phyloP scores from a whole-genome alignment of 2,113 vertebrate genomes.

The Lipophrys pholis region DNA sequence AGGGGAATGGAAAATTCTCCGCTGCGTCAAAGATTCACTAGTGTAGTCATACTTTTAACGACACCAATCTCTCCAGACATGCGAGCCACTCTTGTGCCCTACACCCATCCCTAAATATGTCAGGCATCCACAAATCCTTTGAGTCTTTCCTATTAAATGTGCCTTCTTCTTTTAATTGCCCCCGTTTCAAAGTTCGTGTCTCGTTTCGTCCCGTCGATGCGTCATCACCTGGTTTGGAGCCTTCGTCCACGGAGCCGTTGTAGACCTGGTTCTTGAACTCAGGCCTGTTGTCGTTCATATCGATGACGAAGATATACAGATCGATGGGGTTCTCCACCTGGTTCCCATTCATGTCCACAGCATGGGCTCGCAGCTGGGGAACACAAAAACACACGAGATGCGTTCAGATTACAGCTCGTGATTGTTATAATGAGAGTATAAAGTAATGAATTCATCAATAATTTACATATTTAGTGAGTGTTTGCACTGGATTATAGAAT shows the following conservation, averaged over 20 bases:
- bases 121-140: neutral
- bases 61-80: conserved; percentile 26
- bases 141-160: neutral
- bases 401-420: neutral
- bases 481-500: neutral
- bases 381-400: conserved; percentile 24
- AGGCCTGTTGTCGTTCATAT: conserved; percentile 98
- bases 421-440: neutral
- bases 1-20: conserved; percentile 46
- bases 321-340: conserved; percentile 99
- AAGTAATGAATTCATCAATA: neutral
- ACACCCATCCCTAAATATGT: neutral
- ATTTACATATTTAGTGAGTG: neutral
- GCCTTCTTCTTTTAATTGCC: neutral
- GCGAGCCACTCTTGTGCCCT: neutral
- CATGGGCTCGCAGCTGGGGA: conserved; percentile 92
- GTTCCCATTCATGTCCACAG: conserved; percentile 98
- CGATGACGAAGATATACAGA: conserved; percentile 97
- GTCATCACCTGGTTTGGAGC: conserved; percentile 91
- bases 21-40: conserved; percentile 44
- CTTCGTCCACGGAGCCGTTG: conserved; percentile 96
- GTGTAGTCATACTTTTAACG: conserved; percentile 39
- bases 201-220: conserved; percentile 7
- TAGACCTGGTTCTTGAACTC: conserved; percentile 96
- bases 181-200: neutral